phyloP scores from a whole-genome alignment of 2,113 vertebrate genomes.

The Lagenorhynchus albirostris region DNA sequence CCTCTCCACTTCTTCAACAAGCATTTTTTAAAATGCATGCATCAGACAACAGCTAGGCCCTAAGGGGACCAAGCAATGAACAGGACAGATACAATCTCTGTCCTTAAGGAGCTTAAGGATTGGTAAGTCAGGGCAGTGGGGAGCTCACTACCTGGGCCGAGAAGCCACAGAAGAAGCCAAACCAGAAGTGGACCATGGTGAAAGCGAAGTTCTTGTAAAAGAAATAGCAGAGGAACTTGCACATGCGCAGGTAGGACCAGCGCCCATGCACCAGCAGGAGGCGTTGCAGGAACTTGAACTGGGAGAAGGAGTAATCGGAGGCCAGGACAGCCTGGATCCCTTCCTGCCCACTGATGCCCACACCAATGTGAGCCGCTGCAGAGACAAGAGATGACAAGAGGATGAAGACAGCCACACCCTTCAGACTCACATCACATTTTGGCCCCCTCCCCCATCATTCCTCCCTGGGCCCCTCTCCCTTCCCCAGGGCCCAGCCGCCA shows the following conservation, averaged over 20 bases:
- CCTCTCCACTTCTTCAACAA: not conserved
- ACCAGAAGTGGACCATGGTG: conserved; percentile 99
- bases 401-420: not conserved
- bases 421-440: not conserved
- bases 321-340: conserved; percentile 95
- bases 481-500: rapidly evolving
- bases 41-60: not conserved
- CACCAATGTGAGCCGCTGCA: conserved; percentile 93
- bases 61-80: not conserved
- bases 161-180: conserved; percentile 97
- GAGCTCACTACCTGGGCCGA: conserved; percentile 89
- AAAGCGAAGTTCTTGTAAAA: conserved; percentile 99
- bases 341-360: conserved; percentile 97
- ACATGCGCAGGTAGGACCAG: conserved; percentile 98
- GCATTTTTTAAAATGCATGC: not conserved
- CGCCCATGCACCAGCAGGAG: conserved; percentile 95
- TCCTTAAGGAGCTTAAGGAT: not conserved
- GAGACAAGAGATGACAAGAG: not conserved
- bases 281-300: conserved; percentile 96
- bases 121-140: rapidly evolving
- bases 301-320: conserved; percentile 95
- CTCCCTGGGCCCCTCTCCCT: no score
- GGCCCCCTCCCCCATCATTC: rapidly evolving
- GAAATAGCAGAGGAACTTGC: conserved; percentile 98
- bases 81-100: not conserved